Base-by-base conservation (phyloP, 2,113 vertebrate species). In the Greenwoodochromis staneri region DNA sequence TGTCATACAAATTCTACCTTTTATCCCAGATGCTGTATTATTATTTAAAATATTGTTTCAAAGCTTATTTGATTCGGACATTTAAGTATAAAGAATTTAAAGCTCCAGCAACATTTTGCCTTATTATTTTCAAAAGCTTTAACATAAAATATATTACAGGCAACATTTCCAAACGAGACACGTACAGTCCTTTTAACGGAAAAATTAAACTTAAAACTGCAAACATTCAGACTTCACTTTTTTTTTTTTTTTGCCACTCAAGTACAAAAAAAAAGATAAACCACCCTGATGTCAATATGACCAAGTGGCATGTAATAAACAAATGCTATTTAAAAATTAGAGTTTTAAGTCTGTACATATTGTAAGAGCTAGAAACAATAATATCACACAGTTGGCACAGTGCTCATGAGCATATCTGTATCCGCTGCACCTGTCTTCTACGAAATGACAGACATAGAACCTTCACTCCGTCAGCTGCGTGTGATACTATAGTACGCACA, bases 101-200 rank as follows among this genome's bases (percentile, higher is more conserved):
- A 21, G 3, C 34, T 38, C 69, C 69, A 73, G 69, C 6, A 27
- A 1, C 21, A 13, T 40, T 29, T 76, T 10, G 24, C 14, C 42
- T 1, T 19, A 29, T 12, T 2, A 8, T 40, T 42, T 42, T 71
- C 36, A 71, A 42, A 21, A 47, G 6, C 0, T 45, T 76, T 11
- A 76, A 76, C 14, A 76, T 45, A 27, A 73, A 73, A 73, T 17
- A 76, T 5, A 76, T 17, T 17, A 5, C 4, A 76, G 14, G 9
- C 40, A 47, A 17, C 16, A 29, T 47, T 47, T 47, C 40, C 40
- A 73, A 19, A 29, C 3, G 2, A 27, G 40, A 8, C 24, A 5
- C 1, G 0, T 73, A 17, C 6, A 1, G 21, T 17, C 13, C 24
- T 3, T 27, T 45, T 7, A 1, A 73, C 2, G 2, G 9, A 5